Percentiles rank a stretch among this genome's conserved stretches.
Evolutionary conservation across 2,797 vertebrate species (phyloP).

Genomic region (Erpetoichthys calabaricus): DNA sequence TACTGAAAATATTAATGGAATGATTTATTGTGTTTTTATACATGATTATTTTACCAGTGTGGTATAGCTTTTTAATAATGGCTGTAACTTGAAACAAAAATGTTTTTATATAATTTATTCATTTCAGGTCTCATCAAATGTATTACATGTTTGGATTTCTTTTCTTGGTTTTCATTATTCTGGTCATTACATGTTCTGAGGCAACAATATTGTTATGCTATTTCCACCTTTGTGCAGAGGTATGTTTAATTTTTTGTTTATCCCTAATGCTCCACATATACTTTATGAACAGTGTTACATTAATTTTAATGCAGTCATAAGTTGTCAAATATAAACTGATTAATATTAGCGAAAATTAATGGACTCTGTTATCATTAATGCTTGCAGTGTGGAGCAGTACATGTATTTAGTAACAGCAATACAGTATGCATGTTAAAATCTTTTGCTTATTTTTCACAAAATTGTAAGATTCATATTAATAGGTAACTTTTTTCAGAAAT

Average conservation of each 20-base stretch:
- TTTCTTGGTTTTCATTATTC: constrained; percentile 84
- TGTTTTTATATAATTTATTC: constrained; percentile 1
- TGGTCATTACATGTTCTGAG: constrained; percentile 86
- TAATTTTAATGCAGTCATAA: no score
- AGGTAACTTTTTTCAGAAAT: no score
- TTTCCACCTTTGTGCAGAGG: constrained; percentile 87
- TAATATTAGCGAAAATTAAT: no score
- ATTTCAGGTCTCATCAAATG: constrained; percentile 84
- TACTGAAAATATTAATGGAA: no score
- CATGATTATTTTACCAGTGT: not conserved
- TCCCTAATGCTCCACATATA: constrained; percentile 4
- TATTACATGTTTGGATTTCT: constrained; percentile 95
- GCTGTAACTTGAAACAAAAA: not conserved
- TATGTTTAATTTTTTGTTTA: constrained; percentile 32
- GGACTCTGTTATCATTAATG: no score
- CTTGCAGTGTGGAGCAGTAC: no score
- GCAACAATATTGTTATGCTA: constrained; percentile 87
- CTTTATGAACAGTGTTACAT: not conserved
- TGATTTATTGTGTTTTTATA: no score
- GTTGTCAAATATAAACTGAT: no score
- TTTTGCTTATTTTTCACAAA: no score
- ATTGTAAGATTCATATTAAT: no score
- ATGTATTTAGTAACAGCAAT: no score
- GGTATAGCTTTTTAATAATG: not conserved
- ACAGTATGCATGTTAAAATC: no score